phyloP scores from a whole-genome alignment of 2,888 invertebrate species.

The Watsonalla cultraria region DNA sequence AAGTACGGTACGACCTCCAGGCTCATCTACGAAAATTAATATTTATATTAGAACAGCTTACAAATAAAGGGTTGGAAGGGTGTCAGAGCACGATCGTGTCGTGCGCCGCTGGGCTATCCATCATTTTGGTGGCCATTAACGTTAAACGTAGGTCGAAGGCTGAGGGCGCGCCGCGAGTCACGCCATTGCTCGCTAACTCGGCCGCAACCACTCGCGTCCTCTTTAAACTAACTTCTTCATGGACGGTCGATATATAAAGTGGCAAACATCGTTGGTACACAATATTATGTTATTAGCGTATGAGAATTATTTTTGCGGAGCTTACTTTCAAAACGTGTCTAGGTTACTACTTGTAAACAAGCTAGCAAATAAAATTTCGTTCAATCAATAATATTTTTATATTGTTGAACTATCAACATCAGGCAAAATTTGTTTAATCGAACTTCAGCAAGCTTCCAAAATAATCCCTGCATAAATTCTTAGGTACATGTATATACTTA shows the following conservation, averaged over 20 bases:
- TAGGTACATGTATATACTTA: too few species aligned
- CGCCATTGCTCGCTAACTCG: constrained; percentile 32
- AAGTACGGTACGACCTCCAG: not conserved
- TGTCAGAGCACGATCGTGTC: constrained; percentile 39
- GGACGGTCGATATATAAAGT: not conserved
- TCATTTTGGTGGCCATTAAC: constrained; percentile 63
- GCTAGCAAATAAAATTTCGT: too few species aligned
- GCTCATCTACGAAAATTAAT: constrained; percentile 6
- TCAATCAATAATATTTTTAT: too few species aligned
- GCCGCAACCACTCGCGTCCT: not conserved
- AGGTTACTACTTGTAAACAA: too few species aligned
- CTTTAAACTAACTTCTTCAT: not conserved
- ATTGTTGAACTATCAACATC: too few species aligned
- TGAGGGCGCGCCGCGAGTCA: constrained; percentile 59
- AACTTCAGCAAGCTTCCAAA: too few species aligned
- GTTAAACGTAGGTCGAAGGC: constrained; percentile 38
- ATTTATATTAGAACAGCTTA: constrained; percentile 18
- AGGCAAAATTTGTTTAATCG: too few species aligned
- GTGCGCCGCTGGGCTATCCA: constrained; percentile 53
- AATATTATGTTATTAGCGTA: too few species aligned
- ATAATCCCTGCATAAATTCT: too few species aligned
- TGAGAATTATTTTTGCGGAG: too few species aligned
- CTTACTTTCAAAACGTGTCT: too few species aligned
- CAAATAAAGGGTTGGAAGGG: constrained; percentile 31
- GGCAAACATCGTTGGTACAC: not conserved